Base-by-base conservation (phyloP, 2,113 vertebrate species). In the Scomber japonicus region DNA sequence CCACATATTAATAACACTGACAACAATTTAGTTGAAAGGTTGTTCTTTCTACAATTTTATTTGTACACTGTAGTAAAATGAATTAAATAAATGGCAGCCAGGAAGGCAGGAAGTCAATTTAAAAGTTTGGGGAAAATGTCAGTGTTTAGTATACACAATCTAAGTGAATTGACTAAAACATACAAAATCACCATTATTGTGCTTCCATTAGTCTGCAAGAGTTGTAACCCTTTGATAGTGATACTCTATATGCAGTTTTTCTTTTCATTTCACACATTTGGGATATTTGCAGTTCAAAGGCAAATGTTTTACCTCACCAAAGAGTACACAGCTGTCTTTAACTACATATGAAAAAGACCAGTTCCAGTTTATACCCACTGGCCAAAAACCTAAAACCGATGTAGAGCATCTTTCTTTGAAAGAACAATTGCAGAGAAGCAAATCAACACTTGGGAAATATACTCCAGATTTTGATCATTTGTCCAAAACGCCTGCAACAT, bases 331-430 rank as follows among this genome's bases (percentile, higher is more conserved):
- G 45, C 74, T 86, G 81, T 72, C 75, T 83, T 87, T 51, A 63
- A 79, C 70, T 63, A 66, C 62, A 77, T 76, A 75, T 72, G 17
- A 77, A 87, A 82, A 68, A 70, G 55, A n/a, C 46, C 67, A 50
- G 21, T 46, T 75, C 87, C 64, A 61, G 31, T 48, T 76, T 84
- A 66, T 69, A 59, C 40, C 72, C 61, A 68, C 40, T 0, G 2
- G 60, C 75, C 78, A 17, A 57, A 80, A 91, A 84, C 68, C 57
- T 16, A 61, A 87, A 88, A 67, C 88, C 84, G 66, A 87, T 84
- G 75, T 57, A 49, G n/a, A 50, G 5, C 67, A 61, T 56, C 53
- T 57, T 60, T 68, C 78, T 84, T 83, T 85, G 74, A 84, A 83
- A 65, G 48, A 81, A 78, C 66, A 75, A 83, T 77, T 81, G 78